Percentiles rank a stretch among this genome's conserved stretches.
These are phyloP conservation scores for Meandrusa payeni DNA, from an alignment of 2,888 invertebrate species.

Conservation along the genomic window DNA sequence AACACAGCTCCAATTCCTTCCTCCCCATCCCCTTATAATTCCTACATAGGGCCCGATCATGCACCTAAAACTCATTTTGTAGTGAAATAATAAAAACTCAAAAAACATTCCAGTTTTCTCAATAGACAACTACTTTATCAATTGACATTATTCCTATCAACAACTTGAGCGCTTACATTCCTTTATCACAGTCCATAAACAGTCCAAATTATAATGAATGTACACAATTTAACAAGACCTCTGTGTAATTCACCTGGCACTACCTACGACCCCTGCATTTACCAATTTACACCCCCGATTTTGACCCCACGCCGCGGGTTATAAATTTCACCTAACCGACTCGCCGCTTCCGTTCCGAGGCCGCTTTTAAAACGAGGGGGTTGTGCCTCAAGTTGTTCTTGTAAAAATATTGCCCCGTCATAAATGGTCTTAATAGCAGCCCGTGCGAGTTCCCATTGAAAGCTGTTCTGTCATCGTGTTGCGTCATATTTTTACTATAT, in stretches of 20 bases:
- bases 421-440: slow-evolving; percentile 31
- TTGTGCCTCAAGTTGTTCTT: slow-evolving; percentile 35
- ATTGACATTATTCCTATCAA: no score
- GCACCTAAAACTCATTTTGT: no score
- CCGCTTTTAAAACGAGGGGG: slow-evolving; percentile 58
- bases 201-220: slow-evolving; percentile 12
- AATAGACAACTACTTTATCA: no score
- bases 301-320: slow-evolving; percentile 43
- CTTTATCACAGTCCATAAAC: slow-evolving; percentile 10
- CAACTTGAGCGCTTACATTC: neutral
- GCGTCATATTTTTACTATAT: no score
- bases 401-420: slow-evolving; percentile 47
- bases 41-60: no score
- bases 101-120: no score
- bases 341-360: slow-evolving; percentile 64
- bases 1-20: no score
- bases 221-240: slow-evolving; percentile 18
- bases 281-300: slow-evolving; percentile 62
- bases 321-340: slow-evolving; percentile 69
- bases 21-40: no score
- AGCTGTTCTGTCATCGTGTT: slow-evolving; percentile 4
- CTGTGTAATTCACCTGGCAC: slow-evolving; percentile 25
- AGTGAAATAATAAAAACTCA: no score
- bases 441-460: slow-evolving; percentile 8
- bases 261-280: slow-evolving; percentile 48